Conservation (phyloP, 2,797 vertebrate species). For the Urocyon cinereoargenteus region DNA sequence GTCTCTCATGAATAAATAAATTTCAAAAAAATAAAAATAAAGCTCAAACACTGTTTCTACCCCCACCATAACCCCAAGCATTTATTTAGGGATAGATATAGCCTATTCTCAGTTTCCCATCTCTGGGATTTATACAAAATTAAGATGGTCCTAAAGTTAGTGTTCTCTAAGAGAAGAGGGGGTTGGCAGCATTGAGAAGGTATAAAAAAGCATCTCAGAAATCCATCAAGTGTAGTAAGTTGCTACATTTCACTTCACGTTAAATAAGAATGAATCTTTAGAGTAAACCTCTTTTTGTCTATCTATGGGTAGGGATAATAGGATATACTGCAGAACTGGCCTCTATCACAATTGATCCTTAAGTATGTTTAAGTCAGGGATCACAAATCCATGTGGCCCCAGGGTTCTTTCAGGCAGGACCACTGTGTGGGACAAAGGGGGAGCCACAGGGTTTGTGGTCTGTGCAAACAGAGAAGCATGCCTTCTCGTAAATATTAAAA, state of each 20-base stretch:
- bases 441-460: neutral
- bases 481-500: too few species aligned
- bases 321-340: neutral
- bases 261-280: neutral
- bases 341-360: neutral
- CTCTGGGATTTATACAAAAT: neutral
- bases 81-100: neutral
- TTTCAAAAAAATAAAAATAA: too few species aligned
- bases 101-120: neutral
- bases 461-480: neutral
- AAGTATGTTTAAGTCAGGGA: neutral
- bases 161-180: neutral
- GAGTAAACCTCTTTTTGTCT: neutral
- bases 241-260: neutral
- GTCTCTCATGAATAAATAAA: too few species aligned
- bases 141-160: conserved; percentile 14
- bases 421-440: neutral
- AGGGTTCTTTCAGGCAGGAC: neutral
- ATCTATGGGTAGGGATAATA: neutral
- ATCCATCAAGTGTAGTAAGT: neutral
- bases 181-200: neutral
- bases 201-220: neutral
- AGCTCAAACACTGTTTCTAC: neutral
- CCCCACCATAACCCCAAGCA: neutral
- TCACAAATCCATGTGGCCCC: neutral